A percentile compares a stretch with the other conserved stretches of the same genome.
phyloP scores from a whole-genome alignment of 2,113 vertebrate species.

The Falco punctatus region DNA sequence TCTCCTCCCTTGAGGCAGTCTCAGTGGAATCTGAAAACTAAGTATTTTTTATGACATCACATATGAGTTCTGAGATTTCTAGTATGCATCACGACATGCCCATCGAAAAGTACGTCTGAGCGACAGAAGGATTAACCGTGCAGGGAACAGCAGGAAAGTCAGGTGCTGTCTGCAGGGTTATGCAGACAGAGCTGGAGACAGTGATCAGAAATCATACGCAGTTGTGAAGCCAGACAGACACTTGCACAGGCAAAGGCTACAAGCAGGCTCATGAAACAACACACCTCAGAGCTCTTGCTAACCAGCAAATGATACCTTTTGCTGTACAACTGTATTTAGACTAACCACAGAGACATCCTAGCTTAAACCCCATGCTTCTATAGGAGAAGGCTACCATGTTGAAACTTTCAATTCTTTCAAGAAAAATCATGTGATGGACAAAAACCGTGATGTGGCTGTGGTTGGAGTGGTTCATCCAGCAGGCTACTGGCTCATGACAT shows the following conservation, averaged over 20 bases:
- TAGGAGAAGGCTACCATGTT: neutral
- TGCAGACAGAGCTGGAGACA: neutral
- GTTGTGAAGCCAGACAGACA: neutral
- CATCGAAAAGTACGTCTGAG: neutral
- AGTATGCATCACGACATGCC: neutral
- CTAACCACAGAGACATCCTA: neutral
- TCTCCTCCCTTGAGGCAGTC: neutral
- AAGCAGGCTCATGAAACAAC: neutral
- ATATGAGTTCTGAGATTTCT: neutral
- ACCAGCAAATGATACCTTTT: neutral
- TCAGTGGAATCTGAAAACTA: neutral
- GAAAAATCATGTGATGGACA: neutral
- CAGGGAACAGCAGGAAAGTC: neutral
- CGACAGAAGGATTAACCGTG: neutral
- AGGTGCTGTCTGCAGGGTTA: neutral
- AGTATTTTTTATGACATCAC: neutral
- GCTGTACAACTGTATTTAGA: neutral
- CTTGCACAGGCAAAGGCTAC: rapidly evolving
- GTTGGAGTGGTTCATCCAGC: neutral
- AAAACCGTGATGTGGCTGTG: neutral
- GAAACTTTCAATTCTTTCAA: neutral
- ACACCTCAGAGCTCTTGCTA: neutral
- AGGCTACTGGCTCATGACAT: neutral
- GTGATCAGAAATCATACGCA: neutral
- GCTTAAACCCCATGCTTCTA: neutral